Evolutionary conservation across 92 coral and sea anemone genomes (phyloP), one percentile per base, ranked within the genome.

Genomic region (Palythoa heliodiscus): DNA sequence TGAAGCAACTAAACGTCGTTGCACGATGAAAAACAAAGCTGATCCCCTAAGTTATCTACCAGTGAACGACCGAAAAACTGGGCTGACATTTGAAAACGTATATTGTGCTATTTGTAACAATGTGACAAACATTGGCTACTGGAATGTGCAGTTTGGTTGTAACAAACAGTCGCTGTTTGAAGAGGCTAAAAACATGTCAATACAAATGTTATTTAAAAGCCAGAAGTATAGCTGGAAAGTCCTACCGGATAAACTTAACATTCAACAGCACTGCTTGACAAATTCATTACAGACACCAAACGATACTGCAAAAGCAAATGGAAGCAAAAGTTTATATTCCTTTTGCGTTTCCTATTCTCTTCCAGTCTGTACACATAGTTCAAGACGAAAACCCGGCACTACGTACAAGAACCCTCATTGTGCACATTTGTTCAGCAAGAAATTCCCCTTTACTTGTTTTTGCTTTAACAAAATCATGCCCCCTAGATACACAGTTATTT

Each of bases 51-150:
- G 38, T 67, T 25, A 22, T 2, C 10, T 67, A 9, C 71, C 71
- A 67, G 39, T 22, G 12, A 24, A 25, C 20, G 71, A 67, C 37
- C 11, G 10, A 22, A 11, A 67, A 67, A 67, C 71, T 24, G 71
- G 71, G 14, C 71, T 8, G 20, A 11, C 37, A 22, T 67, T 67
- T 22, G 14, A 25, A 22, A 67, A 67, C 38, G 38, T 67, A 2
- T 67, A 6, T n/a, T 67, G 71, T 11, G 71, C 71, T 67, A 67
- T 67, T 67, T 67, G 71, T 25, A 67, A 67, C 14, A 22, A 67
- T 22, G 71, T 24, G 11, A 67, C 38, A 25, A 67, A 23, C 20
- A 67, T 67, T 3, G 12, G 7, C 37, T 20, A 67, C 29, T 67
- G 39, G 71, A 25, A 67, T 13, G 15, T 67, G 11, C 14, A 25